These are phyloP conservation scores for Heptranchias perlo DNA, from an alignment of 2,113 vertebrate genomes.

Conservation along the genomic window DNA sequence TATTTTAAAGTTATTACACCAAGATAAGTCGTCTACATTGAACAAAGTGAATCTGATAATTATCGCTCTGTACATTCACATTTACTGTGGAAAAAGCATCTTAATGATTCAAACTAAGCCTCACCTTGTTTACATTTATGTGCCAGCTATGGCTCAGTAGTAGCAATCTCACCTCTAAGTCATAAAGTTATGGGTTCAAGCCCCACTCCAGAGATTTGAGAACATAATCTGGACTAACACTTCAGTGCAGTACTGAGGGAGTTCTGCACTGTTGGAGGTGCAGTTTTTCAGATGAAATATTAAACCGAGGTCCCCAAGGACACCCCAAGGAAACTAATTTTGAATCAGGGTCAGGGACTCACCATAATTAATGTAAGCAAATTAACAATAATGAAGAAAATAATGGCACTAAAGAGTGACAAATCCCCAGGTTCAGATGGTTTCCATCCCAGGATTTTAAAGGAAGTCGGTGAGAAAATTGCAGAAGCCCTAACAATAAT, in stretches of 20 bases:
- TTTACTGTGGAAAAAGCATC: neutral
- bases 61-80: neutral
- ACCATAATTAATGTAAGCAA: too few relatives aligned
- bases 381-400: too few relatives aligned
- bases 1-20: too few relatives aligned
- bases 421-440: too few relatives aligned
- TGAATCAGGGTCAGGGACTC: too few relatives aligned
- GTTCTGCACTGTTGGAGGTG: neutral
- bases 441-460: too few relatives aligned
- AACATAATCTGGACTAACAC: neutral
- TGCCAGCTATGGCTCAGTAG: neutral
- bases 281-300: neutral
- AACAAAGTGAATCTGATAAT: neutral
- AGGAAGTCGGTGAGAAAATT: too few relatives aligned
- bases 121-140: neutral
- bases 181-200: neutral
- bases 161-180: neutral
- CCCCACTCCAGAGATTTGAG: neutral
- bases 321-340: too few relatives aligned
- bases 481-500: too few relatives aligned
- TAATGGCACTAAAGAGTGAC: too few relatives aligned
- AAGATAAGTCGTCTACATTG: too few relatives aligned
- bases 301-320: neutral
- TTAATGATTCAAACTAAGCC: neutral
- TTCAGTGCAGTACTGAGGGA: neutral